These are phyloP conservation scores for Rhogogaster chlorosoma DNA, from an alignment of 2,888 invertebrate species.

Conservation along the genomic window DNA sequence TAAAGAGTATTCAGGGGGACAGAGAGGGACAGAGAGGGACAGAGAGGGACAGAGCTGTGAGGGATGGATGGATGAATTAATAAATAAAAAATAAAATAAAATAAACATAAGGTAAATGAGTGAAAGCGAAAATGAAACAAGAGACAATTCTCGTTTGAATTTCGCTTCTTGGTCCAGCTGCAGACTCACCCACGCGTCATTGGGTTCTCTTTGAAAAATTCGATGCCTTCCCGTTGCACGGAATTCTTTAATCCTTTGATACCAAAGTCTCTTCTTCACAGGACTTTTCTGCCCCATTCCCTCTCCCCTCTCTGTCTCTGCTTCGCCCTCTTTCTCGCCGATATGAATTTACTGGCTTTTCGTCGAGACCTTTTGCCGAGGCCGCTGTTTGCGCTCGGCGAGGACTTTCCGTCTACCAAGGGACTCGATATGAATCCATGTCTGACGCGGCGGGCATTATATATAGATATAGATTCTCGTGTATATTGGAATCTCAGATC, in stretches of 20 bases:
- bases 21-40: not conserved
- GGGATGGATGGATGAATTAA: not conserved
- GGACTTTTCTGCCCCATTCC: not conserved
- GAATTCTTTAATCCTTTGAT: slow-evolving; percentile 47
- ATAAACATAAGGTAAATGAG: not conserved
- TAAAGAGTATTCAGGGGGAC: not conserved
- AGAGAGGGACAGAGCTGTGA: not conserved
- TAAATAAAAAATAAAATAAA: slow-evolving; percentile 3
- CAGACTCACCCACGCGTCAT: not conserved
- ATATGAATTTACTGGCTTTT: slow-evolving; percentile 47
- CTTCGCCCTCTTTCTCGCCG: not conserved
- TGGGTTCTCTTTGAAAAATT: slow-evolving; percentile 1
- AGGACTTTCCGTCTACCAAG: slow-evolving; percentile 28
- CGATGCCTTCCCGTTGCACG: not conserved
- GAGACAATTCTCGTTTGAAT: not conserved
- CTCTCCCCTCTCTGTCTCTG: not conserved
- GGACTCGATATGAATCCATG: slow-evolving; percentile 43
- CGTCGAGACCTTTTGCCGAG: not conserved
- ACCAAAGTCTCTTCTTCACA: slow-evolving; percentile 26
- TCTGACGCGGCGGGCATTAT: not conserved
- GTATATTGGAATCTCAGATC: slow-evolving; percentile 39
- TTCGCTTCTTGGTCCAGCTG: not conserved
- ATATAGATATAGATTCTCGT: not conserved
- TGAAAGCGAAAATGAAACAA: not conserved
- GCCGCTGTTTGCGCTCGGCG: not conserved